A percentile compares a stretch with the other conserved stretches of the same genome.
Conservation (phyloP, 23 tunicate genomes). For the Trididemnum clinides region DNA sequence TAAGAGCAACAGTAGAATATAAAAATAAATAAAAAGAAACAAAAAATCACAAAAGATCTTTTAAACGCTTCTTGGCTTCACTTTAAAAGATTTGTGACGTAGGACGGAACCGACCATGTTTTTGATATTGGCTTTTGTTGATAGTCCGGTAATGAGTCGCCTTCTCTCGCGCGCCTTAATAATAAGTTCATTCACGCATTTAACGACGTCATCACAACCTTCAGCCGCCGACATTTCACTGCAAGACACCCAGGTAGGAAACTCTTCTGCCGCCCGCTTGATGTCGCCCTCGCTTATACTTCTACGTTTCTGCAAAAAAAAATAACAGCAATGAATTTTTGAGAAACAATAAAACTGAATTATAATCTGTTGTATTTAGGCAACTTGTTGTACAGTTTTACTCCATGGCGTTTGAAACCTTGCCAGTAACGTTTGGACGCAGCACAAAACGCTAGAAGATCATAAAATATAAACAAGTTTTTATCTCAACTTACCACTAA, state of each 20-base stretch:
- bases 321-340: too few relatives aligned
- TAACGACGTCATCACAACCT: slow-evolving; percentile 29
- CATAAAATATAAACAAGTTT: too few relatives aligned
- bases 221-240: slow-evolving; percentile 47
- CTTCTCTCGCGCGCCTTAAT: slow-evolving; percentile 1
- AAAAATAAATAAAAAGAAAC: background rate
- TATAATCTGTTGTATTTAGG: too few relatives aligned
- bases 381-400: background rate
- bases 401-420: too few relatives aligned
- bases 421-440: too few relatives aligned
- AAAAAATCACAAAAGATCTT: background rate
- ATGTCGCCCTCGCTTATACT: slow-evolving; percentile 16
- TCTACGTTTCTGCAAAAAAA: slow-evolving; percentile 31
- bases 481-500: slow-evolving; percentile 26
- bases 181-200: background rate
- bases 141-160: background rate
- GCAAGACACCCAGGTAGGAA: slow-evolving; percentile 15
- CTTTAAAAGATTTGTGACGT: slow-evolving; percentile 4
- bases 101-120: slow-evolving; percentile 10
- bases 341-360: background rate
- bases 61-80: background rate
- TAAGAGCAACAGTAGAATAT: background rate
- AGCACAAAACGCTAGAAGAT: too few relatives aligned
- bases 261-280: background rate
- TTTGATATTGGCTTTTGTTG: slow-evolving; percentile 11